Base-by-base conservation (phyloP, 2,797 vertebrate genomes). In the Pipistrellus pygmaeus region DNA sequence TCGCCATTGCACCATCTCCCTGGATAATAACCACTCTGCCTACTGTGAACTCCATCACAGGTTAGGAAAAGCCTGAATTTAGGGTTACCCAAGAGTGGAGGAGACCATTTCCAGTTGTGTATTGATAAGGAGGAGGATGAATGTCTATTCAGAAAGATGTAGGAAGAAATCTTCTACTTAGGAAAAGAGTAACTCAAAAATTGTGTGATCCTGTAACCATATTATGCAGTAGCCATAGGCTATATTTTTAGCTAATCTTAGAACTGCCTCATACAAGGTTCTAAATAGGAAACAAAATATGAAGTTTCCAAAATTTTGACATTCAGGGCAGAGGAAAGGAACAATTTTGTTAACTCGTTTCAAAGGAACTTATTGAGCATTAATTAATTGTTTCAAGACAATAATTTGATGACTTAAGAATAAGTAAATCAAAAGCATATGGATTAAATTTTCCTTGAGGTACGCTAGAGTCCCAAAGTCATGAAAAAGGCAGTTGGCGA, bases 401-500 rank as follows among this genome's bases (percentile, higher is more conserved):
- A 95, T 86, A 81, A 77, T 60, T 90, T 91, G 81, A 90, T 95
- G 93, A 57, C 30, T 91, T 91, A 69, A 95, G 60, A 93, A 85
- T 84, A 93, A 94, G 21, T 76, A 88, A 95, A 86, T 85, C 71
- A 69, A 72, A 95, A 93, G 21, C 85, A 90, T 72, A 62, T 85
- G 93, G 35, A 77, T 88, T 80, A 93, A 60, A 93, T 96, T 89
- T 96, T 92, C 78, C 91, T 96, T 93, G 73, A 96, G 73, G 69
- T 32, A 84, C 32, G 13, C 35, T 84, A 53, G 53, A 72, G 55
- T 94, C 78, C 64, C 85, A 94, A 85, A 85, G 46, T n/a, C 66
- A 91, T 25, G 48, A n/a, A 88, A 92, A 95, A 78, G 32, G 14
- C 81, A 73, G 92, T 84, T 92, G 93, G 80, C 77, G 93, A 96